Percentiles rank a stretch among this genome's conserved stretches.
These are phyloP conservation scores for Trissonchulus latispiculum DNA, from an alignment of 2,888 invertebrate genomes.

Conservation along the genomic window DNA sequence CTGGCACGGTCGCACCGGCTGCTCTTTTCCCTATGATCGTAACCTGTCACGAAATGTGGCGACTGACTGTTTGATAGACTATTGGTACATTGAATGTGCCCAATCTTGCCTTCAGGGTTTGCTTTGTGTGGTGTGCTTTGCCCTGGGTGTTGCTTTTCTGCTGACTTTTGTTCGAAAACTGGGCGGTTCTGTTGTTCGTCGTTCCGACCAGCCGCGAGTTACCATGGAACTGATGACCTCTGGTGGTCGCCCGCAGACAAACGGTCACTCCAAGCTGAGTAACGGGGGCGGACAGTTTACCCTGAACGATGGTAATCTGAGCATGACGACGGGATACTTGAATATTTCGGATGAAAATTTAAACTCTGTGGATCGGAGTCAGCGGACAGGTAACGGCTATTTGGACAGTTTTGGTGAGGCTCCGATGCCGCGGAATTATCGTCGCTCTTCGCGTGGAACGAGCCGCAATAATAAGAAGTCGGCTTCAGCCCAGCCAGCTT, in stretches of 20 bases:
- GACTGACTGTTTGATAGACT: neutral
- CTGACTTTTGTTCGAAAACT: neutral
- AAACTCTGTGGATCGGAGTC: neutral
- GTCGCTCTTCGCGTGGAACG: neutral
- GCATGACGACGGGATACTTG: conserved; percentile 6
- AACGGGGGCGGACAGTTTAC: no score
- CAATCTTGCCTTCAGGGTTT: neutral
- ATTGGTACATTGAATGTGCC: neutral
- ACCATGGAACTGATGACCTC: neutral
- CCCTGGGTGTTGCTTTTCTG: neutral
- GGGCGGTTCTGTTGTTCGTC: neutral
- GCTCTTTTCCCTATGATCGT: neutral
- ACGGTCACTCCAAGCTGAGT: neutral
- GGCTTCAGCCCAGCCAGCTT: neutral
- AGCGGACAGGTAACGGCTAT: neutral
- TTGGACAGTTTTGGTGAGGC: neutral
- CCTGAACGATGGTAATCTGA: neutral
- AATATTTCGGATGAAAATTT: conserved; percentile 3
- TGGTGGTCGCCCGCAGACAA: no score
- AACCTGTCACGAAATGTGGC: neutral
- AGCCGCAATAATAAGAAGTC: neutral
- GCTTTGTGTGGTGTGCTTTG: neutral
- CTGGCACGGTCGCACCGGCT: conserved; percentile 2
- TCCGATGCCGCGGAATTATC: neutral
- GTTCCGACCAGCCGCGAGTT: neutral